Evolutionary conservation across 2,113 vertebrate genomes (phyloP).

Genomic region (Sphaerodactylus townsendi): DNA sequence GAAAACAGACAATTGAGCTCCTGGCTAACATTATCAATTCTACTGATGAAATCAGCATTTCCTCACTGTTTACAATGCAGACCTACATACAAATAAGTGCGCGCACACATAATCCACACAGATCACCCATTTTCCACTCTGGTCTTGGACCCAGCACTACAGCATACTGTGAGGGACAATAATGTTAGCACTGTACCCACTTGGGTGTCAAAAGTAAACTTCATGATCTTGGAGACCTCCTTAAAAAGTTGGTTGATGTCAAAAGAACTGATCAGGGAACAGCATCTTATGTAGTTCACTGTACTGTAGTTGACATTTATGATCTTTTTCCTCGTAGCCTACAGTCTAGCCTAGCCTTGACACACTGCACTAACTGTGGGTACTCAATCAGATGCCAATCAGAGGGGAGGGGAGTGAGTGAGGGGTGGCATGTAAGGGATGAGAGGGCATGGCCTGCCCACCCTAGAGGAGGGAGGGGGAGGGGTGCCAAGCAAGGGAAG

Average conservation of each 20-base stretch:
- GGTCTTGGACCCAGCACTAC: not conserved
- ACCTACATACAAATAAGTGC: not conserved
- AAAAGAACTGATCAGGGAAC: not conserved
- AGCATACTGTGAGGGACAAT: not conserved
- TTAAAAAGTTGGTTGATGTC: not conserved
- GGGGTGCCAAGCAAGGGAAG: no score
- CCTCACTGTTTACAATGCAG: not conserved
- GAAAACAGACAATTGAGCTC: no score
- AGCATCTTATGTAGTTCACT: not conserved
- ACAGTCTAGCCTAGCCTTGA: not conserved
- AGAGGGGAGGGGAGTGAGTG: no score
- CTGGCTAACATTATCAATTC: no score
- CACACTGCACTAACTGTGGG: not conserved
- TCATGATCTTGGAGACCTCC: not conserved
- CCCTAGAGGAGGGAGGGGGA: no score
- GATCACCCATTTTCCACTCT: not conserved
- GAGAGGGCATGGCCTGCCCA: no score
- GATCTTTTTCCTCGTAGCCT: not conserved
- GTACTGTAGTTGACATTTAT: not conserved
- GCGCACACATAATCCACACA: not conserved
- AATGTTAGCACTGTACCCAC: not conserved
- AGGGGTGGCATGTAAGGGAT: no score
- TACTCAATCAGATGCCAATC: no score
- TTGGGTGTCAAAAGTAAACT: not conserved
- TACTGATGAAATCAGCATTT: no score